A percentile compares a stretch with the other conserved stretches of the same genome.
Evolutionary conservation across 2,888 invertebrate species (phyloP).

Genomic region (Chouioia cunea): DNA sequence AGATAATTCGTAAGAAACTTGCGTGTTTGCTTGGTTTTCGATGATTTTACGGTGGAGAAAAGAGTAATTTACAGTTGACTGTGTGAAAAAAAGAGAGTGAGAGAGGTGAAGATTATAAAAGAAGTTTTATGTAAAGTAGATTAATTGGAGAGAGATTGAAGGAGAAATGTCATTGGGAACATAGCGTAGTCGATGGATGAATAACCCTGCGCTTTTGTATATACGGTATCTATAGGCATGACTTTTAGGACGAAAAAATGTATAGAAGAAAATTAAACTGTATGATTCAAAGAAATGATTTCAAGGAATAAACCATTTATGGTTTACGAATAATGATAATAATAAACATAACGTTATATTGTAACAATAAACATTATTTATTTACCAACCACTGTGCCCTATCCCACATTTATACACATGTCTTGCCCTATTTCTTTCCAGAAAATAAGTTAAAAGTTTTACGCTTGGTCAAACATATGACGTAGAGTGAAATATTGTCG

Average conservation of each 20-base stretch:
- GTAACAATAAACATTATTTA: conserved; percentile 49
- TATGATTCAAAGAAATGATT: conserved; percentile 58
- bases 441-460: too few relatives aligned
- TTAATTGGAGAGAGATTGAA: conserved; percentile 35
- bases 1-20: not conserved
- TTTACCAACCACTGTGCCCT: not conserved
- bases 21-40: conserved; percentile 24
- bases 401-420: too few relatives aligned
- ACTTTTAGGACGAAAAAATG: conserved; percentile 57
- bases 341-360: conserved; percentile 67
- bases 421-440: too few relatives aligned
- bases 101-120: conserved; percentile 14
- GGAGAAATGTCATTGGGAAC: conserved; percentile 50
- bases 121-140: conserved; percentile 43
- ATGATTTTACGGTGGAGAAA: conserved; percentile 11
- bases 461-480: too few relatives aligned
- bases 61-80: conserved; percentile 12
- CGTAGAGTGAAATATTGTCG: too few relatives aligned
- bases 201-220: conserved; percentile 64
- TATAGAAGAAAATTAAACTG: conserved; percentile 59
- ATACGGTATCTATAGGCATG: conserved; percentile 54
- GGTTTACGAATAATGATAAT: conserved; percentile 62
- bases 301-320: conserved; percentile 56
- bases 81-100: conserved; percentile 9
- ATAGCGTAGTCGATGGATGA: conserved; percentile 57